A percentile compares a stretch with the other conserved stretches of the same genome.
Evolutionary conservation across 2,888 invertebrate genomes (phyloP).

Genomic region (Apodemia hepburni): DNA sequence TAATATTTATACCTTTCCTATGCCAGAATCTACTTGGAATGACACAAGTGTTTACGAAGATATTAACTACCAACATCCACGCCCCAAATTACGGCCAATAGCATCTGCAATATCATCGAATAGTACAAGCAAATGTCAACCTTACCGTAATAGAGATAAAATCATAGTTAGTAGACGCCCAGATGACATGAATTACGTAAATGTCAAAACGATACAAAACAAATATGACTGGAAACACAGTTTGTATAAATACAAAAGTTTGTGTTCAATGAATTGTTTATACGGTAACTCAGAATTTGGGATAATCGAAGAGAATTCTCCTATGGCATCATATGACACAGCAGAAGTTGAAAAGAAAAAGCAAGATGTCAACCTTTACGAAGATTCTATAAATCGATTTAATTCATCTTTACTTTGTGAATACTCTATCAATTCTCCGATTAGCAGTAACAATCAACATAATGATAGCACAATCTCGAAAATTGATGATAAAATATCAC

Average conservation of each 20-base stretch:
- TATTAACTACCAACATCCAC: not conserved
- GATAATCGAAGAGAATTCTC: constrained; percentile 32
- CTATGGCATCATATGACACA: constrained; percentile 34
- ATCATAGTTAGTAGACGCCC: not conserved
- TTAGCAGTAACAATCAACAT: not conserved
- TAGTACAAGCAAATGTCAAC: not conserved
- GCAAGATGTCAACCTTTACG: constrained; percentile 18
- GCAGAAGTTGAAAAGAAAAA: constrained; percentile 48
- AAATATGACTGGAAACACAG: not conserved
- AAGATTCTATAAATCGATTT: constrained; percentile 17
- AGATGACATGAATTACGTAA: not conserved
- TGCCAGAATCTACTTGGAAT: constrained; percentile 1
- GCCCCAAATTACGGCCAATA: not conserved
- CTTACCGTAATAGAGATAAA: not conserved
- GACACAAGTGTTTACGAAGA: not conserved
- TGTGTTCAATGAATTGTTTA: constrained; percentile 50
- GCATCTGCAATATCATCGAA: not conserved
- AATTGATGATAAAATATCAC: not conserved
- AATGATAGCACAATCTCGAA: not conserved
- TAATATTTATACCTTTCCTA: not conserved
- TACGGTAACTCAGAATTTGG: constrained; percentile 26
- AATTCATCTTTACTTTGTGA: constrained; percentile 33
- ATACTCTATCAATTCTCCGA: constrained; percentile 32
- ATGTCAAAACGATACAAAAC: not conserved
- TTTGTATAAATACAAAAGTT: constrained; percentile 34